Conservation (phyloP, 2,797 vertebrate species). For the Gastrophryne carolinensis region DNA sequence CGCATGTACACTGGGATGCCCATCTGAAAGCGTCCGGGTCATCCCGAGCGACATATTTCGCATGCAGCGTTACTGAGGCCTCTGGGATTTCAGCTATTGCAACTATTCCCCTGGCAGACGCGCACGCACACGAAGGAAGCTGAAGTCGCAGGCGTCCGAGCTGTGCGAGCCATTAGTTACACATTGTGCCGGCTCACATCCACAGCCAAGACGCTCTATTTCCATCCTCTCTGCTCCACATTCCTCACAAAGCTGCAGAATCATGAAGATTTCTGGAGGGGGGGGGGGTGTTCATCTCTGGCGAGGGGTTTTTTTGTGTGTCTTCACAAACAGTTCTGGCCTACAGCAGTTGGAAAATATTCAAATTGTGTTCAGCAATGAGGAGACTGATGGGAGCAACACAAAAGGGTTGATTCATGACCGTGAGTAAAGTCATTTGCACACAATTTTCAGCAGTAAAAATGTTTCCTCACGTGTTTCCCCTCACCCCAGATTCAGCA, state of each 20-base stretch:
- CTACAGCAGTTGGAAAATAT: background rate
- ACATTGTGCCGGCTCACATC: background rate
- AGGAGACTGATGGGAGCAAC: background rate
- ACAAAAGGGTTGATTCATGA: too few species aligned
- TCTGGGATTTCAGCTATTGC: constrained; percentile 22
- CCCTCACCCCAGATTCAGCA: too few species aligned
- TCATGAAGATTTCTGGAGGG: background rate
- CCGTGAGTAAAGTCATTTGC: too few species aligned
- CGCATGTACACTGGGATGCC: background rate
- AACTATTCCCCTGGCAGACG: constrained; percentile 4
- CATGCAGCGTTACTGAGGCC: constrained; percentile 12
- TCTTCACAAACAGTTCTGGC: background rate
- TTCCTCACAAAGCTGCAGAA: background rate
- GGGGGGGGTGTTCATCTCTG: background rate
- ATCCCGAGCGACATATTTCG: constrained; percentile 1
- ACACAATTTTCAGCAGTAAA: too few species aligned
- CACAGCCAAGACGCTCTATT: background rate
- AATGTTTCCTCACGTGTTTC: too few species aligned
- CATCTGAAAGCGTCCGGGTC: background rate
- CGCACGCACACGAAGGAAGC: background rate
- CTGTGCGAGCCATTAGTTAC: background rate
- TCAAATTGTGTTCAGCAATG: too few species aligned
- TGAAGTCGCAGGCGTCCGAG: background rate
- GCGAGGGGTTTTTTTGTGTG: background rate
- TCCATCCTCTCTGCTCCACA: background rate